Base-by-base conservation (phyloP, 1,140 invertebrate species). In the Scaptomyza montana region DNA sequence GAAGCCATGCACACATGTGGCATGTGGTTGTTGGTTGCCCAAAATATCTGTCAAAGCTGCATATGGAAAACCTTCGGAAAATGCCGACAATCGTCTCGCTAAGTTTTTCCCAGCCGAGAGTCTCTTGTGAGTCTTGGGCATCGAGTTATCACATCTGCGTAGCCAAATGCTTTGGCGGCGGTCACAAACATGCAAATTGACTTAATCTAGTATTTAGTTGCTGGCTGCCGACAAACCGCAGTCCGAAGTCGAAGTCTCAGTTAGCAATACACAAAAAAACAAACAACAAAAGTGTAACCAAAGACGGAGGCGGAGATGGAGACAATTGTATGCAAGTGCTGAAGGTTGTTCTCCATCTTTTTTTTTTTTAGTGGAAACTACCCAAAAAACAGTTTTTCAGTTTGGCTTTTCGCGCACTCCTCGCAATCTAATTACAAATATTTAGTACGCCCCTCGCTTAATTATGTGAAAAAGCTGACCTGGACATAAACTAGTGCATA, bases 21-120 rank as follows among this genome's bases (percentile, higher is more conserved):
- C 65, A 62, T 47, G 59, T 51, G 41, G 68, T 13, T 5, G 36
- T 74, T 60, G 47, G 55, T 78, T 68, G 61, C 51, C 63, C 13
- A 41, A 66, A 55, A 74, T 25, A 30, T 50, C 49, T 54, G 77
- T 68, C 70, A 68, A 36, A 74, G 59, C 30, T 63, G 45, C 77
- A 76, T 72, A 61, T 86, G 71, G 54, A 82, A 82, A 87, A 87
- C 82, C 82, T 87, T 87, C 82, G 82, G 78, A 87, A 87, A 87
- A 87, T 60, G 72, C 78, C 82, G 78, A 87, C 82, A 87, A 87
- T 85, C 75, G 76, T 50, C 67, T 55, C 2, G 66, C 43, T 12
- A 45, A 79, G 33, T 36, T 87, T 87, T 87, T 87, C 78, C 82
- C 82, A 85, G 53, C 49, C 6, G 19, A 63, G 13, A 46, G 12